phyloP scores from a whole-genome alignment of 2,888 invertebrate species.

The Erebia aethiops region DNA sequence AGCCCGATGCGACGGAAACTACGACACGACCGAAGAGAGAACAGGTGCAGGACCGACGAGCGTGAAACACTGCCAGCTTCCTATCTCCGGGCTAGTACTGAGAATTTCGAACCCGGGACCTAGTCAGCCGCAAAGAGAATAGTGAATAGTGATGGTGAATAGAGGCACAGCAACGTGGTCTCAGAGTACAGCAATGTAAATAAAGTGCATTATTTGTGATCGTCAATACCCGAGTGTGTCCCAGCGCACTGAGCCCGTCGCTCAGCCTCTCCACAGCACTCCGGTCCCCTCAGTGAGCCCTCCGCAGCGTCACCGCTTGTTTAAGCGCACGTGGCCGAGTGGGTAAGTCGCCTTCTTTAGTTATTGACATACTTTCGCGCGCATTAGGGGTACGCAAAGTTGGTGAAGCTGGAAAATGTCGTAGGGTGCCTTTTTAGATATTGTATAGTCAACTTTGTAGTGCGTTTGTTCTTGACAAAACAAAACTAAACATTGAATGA shows the following conservation, averaged over 20 bases:
- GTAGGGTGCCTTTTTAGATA: neutral
- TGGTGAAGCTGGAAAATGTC: neutral
- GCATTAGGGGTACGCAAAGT: constrained; percentile 7
- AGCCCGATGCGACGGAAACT: no score
- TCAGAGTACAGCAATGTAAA: no score
- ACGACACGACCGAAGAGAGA: no score
- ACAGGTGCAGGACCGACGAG: no score
- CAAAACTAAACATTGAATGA: no score
- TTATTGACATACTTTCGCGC: constrained; percentile 32
- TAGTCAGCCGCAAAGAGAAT: no score
- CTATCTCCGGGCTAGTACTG: neutral
- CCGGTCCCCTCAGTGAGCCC: constrained; percentile 5
- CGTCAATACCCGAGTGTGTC: neutral
- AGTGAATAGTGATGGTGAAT: no score
- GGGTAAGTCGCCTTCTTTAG: constrained; percentile 24
- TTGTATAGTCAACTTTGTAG: no score
- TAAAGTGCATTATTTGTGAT: neutral
- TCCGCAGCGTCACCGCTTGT: neutral
- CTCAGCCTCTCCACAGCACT: constrained; percentile 8
- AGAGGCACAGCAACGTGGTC: no score
- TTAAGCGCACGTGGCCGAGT: constrained; percentile 31
- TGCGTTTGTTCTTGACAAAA: no score
- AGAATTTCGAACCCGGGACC: no score
- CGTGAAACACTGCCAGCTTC: no score
- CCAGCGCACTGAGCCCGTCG: neutral